phyloP scores from a whole-genome alignment of 2,113 vertebrate species.

The Lasiurus cinereus region DNA sequence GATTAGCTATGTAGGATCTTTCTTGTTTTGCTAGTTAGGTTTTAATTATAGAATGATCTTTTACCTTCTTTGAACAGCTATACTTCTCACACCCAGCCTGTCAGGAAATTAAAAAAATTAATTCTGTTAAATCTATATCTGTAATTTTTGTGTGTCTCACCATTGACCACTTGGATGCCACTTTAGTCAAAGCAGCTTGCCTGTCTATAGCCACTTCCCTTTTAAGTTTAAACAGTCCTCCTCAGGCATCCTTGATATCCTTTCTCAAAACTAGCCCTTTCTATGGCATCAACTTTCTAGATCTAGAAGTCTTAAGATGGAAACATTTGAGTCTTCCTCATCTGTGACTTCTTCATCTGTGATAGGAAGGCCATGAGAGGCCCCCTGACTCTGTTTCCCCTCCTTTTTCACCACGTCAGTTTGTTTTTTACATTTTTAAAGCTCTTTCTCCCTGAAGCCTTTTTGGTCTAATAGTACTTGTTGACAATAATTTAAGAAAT shows the following conservation, averaged over 20 bases:
- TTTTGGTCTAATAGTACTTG: not conserved
- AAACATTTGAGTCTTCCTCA: constrained; percentile 25
- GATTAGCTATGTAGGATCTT: not conserved
- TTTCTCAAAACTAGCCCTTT: constrained; percentile 36
- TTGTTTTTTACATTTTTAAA: constrained; percentile 22
- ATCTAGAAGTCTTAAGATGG: not conserved
- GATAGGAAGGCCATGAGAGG: not conserved
- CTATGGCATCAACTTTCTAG: not conserved
- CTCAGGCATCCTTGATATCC: not conserved
- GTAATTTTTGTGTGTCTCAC: not conserved
- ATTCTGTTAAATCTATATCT: constrained; percentile 37
- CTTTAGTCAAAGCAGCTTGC: not conserved
- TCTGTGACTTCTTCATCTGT: constrained; percentile 27
- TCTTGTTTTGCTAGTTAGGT: constrained; percentile 50
- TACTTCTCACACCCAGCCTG: not conserved
- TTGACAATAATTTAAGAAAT: not conserved
- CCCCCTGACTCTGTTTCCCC: not conserved
- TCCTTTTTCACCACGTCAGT: not conserved
- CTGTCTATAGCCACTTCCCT: not conserved
- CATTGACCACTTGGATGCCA: not conserved
- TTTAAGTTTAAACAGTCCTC: not conserved
- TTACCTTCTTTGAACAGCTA: constrained; percentile 11
- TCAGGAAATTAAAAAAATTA: constrained; percentile 5
- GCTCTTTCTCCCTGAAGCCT: not conserved
- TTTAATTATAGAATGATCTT: constrained; percentile 33